phyloP scores from a whole-genome alignment of 64 coral and sea anemone genomes.

The Actinia equina region DNA sequence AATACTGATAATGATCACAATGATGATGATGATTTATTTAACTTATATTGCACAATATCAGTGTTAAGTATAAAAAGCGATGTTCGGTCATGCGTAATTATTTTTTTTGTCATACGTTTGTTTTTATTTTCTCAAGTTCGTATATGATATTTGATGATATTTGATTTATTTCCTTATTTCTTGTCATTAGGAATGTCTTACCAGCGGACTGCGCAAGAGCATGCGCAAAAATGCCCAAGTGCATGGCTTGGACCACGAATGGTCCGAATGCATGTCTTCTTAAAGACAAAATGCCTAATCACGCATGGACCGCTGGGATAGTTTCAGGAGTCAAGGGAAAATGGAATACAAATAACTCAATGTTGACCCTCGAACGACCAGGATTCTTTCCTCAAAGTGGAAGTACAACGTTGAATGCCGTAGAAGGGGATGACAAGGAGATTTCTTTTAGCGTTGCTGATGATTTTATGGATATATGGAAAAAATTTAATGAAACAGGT shows the following conservation, averaged over 20 bases:
- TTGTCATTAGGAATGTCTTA: constrained; percentile 53
- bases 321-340: constrained; percentile 75
- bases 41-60: too few relatives aligned
- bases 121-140: too few relatives aligned
- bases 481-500: constrained; percentile 60
- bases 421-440: constrained; percentile 32
- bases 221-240: constrained; percentile 82
- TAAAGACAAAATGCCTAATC: constrained; percentile 83
- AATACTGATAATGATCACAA: too few relatives aligned
- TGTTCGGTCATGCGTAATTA: too few relatives aligned
- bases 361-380: constrained; percentile 68
- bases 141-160: background rate
- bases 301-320: constrained; percentile 80
- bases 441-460: constrained; percentile 78
- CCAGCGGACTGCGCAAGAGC: constrained; percentile 79
- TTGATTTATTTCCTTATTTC: background rate
- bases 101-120: too few relatives aligned
- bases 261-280: constrained; percentile 85
- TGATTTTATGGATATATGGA: constrained; percentile 71
- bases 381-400: constrained; percentile 88
- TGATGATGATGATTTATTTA: too few relatives aligned
- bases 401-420: constrained; percentile 62
- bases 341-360: constrained; percentile 59
- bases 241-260: constrained; percentile 86
- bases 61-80: too few relatives aligned